These are phyloP conservation scores for Aphelinus certus DNA, from an alignment of 1,140 invertebrate genomes.

Conservation along the genomic window DNA sequence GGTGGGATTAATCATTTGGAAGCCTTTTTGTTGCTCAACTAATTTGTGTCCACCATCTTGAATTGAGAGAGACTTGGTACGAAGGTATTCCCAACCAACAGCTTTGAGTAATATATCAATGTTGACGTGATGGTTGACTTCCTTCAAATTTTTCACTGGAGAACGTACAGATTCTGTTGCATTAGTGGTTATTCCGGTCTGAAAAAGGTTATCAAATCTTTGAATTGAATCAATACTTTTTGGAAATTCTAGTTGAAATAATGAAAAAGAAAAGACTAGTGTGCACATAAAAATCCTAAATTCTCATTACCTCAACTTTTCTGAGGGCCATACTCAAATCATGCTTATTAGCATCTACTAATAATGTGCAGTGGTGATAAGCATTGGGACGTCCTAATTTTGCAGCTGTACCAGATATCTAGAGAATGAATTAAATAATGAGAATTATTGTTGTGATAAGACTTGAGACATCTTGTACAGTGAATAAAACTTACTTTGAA, in stretches of 20 bases:
- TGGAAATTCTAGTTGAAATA: too few relatives aligned
- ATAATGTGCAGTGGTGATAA: conserved; percentile 94
- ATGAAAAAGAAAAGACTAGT: too few relatives aligned
- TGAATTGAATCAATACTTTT: too few relatives aligned
- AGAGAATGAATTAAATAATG: conserved; percentile 21
- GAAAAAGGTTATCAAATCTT: conserved; percentile 39
- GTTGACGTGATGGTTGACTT: conserved; percentile 75
- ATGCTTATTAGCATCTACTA: conserved; percentile 84
- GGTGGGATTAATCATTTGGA: conserved; percentile 86
- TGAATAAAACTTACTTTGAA: conserved; percentile 76
- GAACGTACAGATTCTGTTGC: conserved; percentile 85
- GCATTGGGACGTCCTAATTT: conserved; percentile 85
- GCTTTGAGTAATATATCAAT: conserved; percentile 76
- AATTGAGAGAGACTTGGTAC: conserved; percentile 72
- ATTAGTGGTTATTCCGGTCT: conserved; percentile 75
- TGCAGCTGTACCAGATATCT: conserved; percentile 92
- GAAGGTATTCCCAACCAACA: conserved; percentile 84
- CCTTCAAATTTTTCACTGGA: conserved; percentile 81
- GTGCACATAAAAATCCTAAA: too few relatives aligned
- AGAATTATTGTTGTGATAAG: neutral
- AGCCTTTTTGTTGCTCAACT: conserved; percentile 78
- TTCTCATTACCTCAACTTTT: conserved; percentile 70
- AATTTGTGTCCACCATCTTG: conserved; percentile 75
- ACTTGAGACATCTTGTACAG: conserved; percentile 4
- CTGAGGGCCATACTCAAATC: conserved; percentile 74